Evolutionary conservation across 2,113 vertebrate species (phyloP), one percentile per base, ranked within the genome.

Genomic region (Nibea coibor): DNA sequence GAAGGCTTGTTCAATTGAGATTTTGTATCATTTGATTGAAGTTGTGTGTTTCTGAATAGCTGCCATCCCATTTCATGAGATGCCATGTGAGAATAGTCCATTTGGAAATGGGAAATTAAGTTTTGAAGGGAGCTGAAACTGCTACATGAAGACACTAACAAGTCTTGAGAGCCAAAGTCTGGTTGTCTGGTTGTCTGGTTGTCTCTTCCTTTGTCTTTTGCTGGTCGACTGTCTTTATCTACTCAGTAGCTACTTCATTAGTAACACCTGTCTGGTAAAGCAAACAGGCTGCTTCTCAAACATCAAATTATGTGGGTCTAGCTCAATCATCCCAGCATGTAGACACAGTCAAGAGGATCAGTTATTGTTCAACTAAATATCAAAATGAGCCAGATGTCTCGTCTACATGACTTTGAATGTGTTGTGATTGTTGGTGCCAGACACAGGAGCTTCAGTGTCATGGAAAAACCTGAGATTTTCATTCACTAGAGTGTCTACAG

Each of bases 181-280:
- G 59, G 69, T 70, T 73, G n/a, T 26, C 51, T 72, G n/a, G n/a
- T n/a, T n/a, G 3, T 28, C 15, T 43, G 59, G 69, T 70, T 73
- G n/a, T 26, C 51, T 72, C 75, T 58, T 50, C 62, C 50, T 47
- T 45, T 0, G 3, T 50, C 62, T 57, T 47, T 45, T 0, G 3
- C 20, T 19, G 0, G 9, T 51, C 58, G 53, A 65, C 53, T 47
- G 26, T 11, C 71, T 66, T 58, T 20, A 56, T 80, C 73, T 75
- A 79, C 75, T 82, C 28, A 24, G 11, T 73, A 22, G 73, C 64
- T 80, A 80, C 80, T 88, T 83, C 69, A 80, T 88, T 86, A 80
- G 69, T 11, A 67, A 70, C 80, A 80, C 80, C 80, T 80, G 75
- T 39, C 68, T 63, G 51, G 7, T 42, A 64, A 79, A 64, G 62